phyloP scores from a whole-genome alignment of 2,888 invertebrate species.

The Andrena marginata region DNA sequence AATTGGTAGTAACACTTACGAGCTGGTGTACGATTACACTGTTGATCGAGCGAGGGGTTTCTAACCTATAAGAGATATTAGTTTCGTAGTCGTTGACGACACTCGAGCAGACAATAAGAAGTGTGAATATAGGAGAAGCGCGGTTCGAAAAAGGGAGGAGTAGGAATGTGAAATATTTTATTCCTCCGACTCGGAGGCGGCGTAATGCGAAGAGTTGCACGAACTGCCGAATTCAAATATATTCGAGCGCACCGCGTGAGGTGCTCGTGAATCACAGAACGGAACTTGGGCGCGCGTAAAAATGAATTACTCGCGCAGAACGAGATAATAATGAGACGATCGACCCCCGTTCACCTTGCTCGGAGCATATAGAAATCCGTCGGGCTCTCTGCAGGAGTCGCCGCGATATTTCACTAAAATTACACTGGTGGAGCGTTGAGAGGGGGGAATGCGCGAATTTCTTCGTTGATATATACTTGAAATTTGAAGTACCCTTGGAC shows the following conservation, averaged over 20 bases:
- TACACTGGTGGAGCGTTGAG: conserved; percentile 29
- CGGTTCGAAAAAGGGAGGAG: too few species aligned
- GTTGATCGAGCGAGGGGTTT: background rate
- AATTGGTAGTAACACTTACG: conserved; percentile 7
- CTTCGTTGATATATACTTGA: conserved; percentile 65
- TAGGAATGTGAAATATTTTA: too few species aligned
- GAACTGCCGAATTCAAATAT: conserved; percentile 27
- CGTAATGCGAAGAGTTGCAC: conserved; percentile 27
- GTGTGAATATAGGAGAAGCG: too few species aligned
- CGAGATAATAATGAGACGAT: conserved; percentile 74
- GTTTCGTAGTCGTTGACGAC: too few species aligned
- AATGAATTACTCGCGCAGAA: conserved; percentile 75
- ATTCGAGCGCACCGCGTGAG: conserved; percentile 42
- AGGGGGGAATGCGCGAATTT: conserved; percentile 53
- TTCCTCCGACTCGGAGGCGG: background rate
- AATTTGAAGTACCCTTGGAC: conserved; percentile 62
- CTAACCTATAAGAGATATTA: background rate
- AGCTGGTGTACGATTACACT: background rate
- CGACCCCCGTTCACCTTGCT: conserved; percentile 29
- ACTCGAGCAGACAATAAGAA: too few species aligned
- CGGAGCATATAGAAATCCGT: conserved; percentile 45
- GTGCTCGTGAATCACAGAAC: conserved; percentile 68
- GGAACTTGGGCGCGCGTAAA: conserved; percentile 67
- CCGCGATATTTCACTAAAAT: conserved; percentile 74
- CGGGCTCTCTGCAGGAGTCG: conserved; percentile 50